A percentile compares a stretch with the other conserved stretches of the same genome.
These are phyloP conservation scores for Pyrocephalus nanus DNA, from an alignment of 2,797 vertebrate genomes.

Conservation along the genomic window DNA sequence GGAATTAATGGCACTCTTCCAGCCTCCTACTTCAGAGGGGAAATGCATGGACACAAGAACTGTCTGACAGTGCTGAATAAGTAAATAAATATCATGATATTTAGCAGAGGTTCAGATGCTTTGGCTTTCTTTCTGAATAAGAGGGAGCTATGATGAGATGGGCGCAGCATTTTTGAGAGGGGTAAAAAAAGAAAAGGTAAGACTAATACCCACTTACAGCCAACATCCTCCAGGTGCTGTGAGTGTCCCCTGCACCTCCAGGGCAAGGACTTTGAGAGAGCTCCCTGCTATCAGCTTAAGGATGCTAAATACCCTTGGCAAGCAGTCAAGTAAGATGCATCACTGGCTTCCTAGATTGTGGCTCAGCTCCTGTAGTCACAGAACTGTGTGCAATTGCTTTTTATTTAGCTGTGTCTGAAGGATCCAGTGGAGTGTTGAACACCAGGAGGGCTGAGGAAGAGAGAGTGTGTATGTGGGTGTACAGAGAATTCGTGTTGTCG, in stretches of 20 bases:
- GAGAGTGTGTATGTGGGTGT: too few species aligned
- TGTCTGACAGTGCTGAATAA: not conserved
- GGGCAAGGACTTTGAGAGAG: not conserved
- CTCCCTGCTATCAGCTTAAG: not conserved
- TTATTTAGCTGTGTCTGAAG: not conserved
- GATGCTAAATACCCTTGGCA: not conserved
- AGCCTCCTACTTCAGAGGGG: not conserved
- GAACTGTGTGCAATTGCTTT: not conserved
- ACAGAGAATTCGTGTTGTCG: not conserved
- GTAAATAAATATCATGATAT: not conserved
- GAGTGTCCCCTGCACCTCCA: not conserved
- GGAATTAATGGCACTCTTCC: not conserved
- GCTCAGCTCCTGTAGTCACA: not conserved
- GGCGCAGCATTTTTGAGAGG: not conserved
- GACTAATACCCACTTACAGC: not conserved
- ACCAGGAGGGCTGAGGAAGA: not conserved
- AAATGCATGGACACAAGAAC: not conserved
- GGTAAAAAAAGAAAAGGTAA: not conserved
- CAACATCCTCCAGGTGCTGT: not conserved
- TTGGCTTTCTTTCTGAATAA: not conserved
- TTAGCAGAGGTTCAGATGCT: not conserved
- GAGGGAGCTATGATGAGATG: not conserved
- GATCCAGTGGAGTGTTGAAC: fast-evolving
- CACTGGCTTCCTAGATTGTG: not conserved
- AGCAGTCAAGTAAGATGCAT: not conserved